Evolutionary conservation across 2,113 vertebrate genomes (phyloP), one percentile per base, ranked within the genome.

Genomic region (Mesembrinibis cayennensis): DNA sequence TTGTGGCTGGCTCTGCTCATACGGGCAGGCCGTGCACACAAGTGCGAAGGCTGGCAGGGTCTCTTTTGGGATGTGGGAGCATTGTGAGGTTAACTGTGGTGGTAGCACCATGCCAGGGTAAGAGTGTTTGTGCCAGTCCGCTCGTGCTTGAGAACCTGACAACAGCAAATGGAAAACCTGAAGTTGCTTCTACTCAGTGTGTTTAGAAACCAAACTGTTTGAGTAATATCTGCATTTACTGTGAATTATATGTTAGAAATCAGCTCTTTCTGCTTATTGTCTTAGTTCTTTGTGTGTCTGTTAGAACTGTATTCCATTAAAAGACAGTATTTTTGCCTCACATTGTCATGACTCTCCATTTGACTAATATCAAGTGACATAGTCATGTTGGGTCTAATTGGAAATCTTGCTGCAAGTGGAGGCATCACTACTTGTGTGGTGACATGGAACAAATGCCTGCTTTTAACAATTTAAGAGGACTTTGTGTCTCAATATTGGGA

Each of bases 1-100:
- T 5, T 21, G 17, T 45, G 63, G 7, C 16, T 76, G 34, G 8
- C 38, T 49, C 36, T 86, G 52, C 58, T 78, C 21, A 7, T 23
- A 1, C 0, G 0, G 25, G 47, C 40, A 47, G 76, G 47, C 40
- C 0, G 0, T 20, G 34, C 1, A 1, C 22, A 13, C 16, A 26
- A 9, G 34, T 12, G 12, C 0, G 4, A 45, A 22, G 36, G 18
- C 70, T 89, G 59, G n/a, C 56, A 58, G n/a, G 29, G 8, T 91
- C 52, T 79, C 30, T 38, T n/a, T 3, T 27, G 50, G 52, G n/a
- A 4, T 7, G 2, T 47, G 38, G 45, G 38, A 72, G 40, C 17
- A 1, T 5, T 80, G 63, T 0, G 7, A 38, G 26, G 42, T 63
- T 69, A 61, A 30, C 30, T 38, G 34, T 38, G 17, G 11, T 27